Evolutionary conservation across 1,140 invertebrate species (phyloP), one percentile per base, ranked within the genome.

Genomic region (Orussus abietinus): DNA sequence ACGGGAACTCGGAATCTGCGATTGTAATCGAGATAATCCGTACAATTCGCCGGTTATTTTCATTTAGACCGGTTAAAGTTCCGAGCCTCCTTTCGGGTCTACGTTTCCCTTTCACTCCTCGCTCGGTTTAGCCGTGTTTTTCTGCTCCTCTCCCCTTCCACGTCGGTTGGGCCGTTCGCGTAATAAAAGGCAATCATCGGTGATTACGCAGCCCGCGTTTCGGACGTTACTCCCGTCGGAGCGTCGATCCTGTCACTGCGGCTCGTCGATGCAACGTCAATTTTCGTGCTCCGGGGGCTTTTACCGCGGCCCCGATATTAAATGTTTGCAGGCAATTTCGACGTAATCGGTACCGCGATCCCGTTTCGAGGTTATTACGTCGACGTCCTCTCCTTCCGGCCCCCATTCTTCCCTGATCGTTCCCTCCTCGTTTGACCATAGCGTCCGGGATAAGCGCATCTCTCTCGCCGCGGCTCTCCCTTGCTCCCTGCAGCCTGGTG

Each of bases 121-220:
- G n/a, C n/a, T n/a, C n/a, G n/a, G n/a, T n/a, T n/a, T n/a, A n/a
- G n/a, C n/a, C n/a, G n/a, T n/a, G n/a, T n/a, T n/a, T n/a, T n/a
- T n/a, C n/a, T n/a, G n/a, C n/a, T n/a, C n/a, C n/a, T n/a, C n/a
- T n/a, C n/a, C n/a, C n/a, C n/a, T n/a, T n/a, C n/a, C n/a, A n/a
- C n/a, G n/a, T n/a, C n/a, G n/a, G 59, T 60, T 66, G 59, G 62
- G 64, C 64, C 64, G 62, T 64, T 60, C 55, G 39, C 50, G 61
- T 58, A 69, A 69, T 69, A 64, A 64, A 66, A 64, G 61, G 62
- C 62, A 69, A 69, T 69, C 62, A 65, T 64, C 59, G 57, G 54
- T 60, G 64, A 66, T 66, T 65, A 66, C 54, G 51, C 48, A 35
- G 45, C 39, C 48, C 47, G 32, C 39, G 40, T 57, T 54, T 55